These are phyloP conservation scores for Acanthoscelides obtectus DNA, from an alignment of 2,888 invertebrate genomes.

Conservation along the genomic window DNA sequence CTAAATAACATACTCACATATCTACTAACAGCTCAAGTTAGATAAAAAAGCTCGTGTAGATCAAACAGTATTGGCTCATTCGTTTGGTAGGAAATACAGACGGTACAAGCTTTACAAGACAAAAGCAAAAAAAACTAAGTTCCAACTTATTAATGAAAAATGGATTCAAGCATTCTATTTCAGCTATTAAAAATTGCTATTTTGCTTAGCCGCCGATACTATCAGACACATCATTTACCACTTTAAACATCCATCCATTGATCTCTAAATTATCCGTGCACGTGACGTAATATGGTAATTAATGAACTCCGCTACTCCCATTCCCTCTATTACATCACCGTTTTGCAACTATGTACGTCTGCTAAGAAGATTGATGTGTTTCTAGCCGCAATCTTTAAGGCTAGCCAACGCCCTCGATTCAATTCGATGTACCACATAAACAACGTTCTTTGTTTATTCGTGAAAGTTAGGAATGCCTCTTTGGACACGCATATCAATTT, in stretches of 20 bases:
- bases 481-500: background rate
- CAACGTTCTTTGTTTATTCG: background rate
- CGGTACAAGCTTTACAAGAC: no score
- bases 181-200: no score
- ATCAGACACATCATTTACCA: background rate
- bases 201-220: no score
- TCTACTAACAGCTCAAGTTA: no score
- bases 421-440: background rate
- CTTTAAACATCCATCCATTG: background rate
- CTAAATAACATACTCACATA: no score
- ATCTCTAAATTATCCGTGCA: background rate
- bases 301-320: background rate
- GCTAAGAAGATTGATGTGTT: background rate
- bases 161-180: no score
- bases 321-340: background rate
- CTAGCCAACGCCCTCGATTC: background rate
- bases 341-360: background rate
- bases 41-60: no score
- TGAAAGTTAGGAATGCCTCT: background rate
- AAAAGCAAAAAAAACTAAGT: no score
- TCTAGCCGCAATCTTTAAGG: background rate
- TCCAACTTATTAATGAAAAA: no score
- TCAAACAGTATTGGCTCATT: no score
- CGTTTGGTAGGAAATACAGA: no score
- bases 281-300: background rate